These are phyloP conservation scores for Tetramorium bicarinatum DNA, from an alignment of 2,888 invertebrate species.

Conservation along the genomic window DNA sequence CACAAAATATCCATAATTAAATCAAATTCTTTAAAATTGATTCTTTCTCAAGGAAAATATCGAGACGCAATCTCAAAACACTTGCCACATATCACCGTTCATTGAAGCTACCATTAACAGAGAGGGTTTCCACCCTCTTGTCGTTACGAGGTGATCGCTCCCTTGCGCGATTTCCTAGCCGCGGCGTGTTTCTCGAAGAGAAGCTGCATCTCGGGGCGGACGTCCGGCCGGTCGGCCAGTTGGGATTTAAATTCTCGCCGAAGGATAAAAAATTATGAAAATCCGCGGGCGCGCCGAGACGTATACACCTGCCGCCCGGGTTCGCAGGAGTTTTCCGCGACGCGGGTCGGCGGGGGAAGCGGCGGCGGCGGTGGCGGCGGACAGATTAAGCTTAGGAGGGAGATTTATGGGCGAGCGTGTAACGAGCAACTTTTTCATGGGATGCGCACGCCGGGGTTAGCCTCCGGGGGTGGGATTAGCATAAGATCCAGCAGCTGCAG, in stretches of 20 bases:
- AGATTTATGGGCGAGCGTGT: constrained; percentile 84
- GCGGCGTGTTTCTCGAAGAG: neutral
- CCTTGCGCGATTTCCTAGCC: constrained; percentile 11
- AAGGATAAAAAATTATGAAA: constrained; percentile 81
- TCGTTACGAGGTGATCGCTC: neutral
- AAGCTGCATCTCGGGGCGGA: constrained; percentile 18
- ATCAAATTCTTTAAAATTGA: neutral
- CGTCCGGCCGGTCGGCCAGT: neutral
- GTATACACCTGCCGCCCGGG: constrained; percentile 78
- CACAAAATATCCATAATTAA: neutral
- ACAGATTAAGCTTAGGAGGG: constrained; percentile 84
- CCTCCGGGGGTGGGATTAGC: constrained; percentile 83
- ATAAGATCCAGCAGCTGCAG: constrained; percentile 84
- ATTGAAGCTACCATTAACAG: neutral
- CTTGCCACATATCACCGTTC: neutral
- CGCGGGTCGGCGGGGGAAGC: constrained; percentile 17
- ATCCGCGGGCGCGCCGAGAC: constrained; percentile 72
- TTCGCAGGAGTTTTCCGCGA: constrained; percentile 75
- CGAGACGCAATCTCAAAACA: neutral
- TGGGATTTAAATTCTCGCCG: constrained; percentile 72
- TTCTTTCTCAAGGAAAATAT: neutral
- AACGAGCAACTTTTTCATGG: constrained; percentile 84
- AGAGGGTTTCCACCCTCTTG: neutral
- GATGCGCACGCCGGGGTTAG: constrained; percentile 79
- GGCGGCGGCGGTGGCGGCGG: constrained; percentile 70